Evolutionary conservation across 1,140 invertebrate species (phyloP).

Genomic region (Pseudachorutes palmiensis): DNA sequence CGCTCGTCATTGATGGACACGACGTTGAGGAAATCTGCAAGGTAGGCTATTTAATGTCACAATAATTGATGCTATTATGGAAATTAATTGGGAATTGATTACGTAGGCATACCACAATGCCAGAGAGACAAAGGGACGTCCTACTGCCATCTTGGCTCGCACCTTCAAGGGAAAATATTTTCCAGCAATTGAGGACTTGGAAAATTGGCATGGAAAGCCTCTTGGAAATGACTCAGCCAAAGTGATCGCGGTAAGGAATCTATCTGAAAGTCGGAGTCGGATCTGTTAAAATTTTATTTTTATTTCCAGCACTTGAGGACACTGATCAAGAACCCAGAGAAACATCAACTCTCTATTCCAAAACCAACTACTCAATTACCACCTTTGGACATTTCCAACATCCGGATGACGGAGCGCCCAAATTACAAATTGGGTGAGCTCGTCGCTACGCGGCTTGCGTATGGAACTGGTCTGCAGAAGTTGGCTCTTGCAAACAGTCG

Average conservation of each 20-base stretch:
- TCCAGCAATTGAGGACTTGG: slow-evolving; percentile 75
- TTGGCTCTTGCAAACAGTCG: slow-evolving; percentile 68
- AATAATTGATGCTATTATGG: slow-evolving; percentile 1
- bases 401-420: slow-evolving; percentile 74
- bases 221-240: slow-evolving; percentile 69
- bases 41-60: slow-evolving; percentile 42
- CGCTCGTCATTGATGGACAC: slow-evolving; percentile 92
- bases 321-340: slow-evolving; percentile 56
- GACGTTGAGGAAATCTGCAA: slow-evolving; percentile 82
- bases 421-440: slow-evolving; percentile 68
- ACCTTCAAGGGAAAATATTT: slow-evolving; percentile 93
- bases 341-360: slow-evolving; percentile 51
- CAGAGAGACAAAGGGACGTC: slow-evolving; percentile 64
- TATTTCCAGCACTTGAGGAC: slow-evolving; percentile 53
- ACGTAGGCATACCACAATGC: slow-evolving; percentile 70
- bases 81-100: neutral
- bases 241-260: slow-evolving; percentile 56
- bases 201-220: slow-evolving; percentile 97
- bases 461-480: slow-evolving; percentile 87
- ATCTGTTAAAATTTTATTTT: slow-evolving; percentile 17
- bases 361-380: slow-evolving; percentile 62
- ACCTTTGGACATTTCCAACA: slow-evolving; percentile 59
- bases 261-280: neutral
- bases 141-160: slow-evolving; percentile 88
- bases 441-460: slow-evolving; percentile 87